Evolutionary conservation across 2,113 vertebrate genomes (phyloP).

Genomic region (Gadus chalcogrammus): DNA sequence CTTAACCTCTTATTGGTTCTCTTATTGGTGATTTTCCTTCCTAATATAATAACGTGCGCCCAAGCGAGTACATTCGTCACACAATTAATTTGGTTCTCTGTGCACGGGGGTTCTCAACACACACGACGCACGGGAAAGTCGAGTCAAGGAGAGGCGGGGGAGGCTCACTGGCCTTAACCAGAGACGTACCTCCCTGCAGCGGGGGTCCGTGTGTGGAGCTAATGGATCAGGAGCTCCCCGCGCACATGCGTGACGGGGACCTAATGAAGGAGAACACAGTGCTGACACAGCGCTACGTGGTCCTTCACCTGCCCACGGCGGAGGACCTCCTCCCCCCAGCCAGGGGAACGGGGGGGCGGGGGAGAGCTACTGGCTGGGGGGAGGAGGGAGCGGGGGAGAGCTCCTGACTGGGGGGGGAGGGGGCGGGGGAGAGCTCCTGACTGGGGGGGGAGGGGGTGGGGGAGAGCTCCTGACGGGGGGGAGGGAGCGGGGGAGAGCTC

Average conservation of each 20-base stretch:
- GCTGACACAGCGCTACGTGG: slow-evolving; percentile 29
- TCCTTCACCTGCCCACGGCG: slow-evolving; percentile 56
- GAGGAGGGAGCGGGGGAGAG: too few species aligned
- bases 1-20: too few species aligned
- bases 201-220: slow-evolving; percentile 1
- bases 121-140: slow-evolving; percentile 23
- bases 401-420: too few species aligned
- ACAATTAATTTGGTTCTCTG: background rate
- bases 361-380: slow-evolving; percentile 22
- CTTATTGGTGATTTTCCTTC: background rate
- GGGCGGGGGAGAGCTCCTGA: too few species aligned
- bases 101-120: background rate
- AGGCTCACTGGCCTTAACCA: slow-evolving; percentile 40
- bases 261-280: slow-evolving; percentile 12
- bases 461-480: too few species aligned
- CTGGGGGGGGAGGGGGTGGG: too few species aligned
- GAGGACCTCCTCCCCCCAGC: slow-evolving; percentile 51
- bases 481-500: too few species aligned
- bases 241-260: slow-evolving; percentile 4
- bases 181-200: slow-evolving; percentile 23
- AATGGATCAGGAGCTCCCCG: background rate
- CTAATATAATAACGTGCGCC: slow-evolving; percentile 31
- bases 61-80: slow-evolving; percentile 21
- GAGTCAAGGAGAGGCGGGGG: background rate
- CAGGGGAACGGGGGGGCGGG: slow-evolving; percentile 29